Conservation (phyloP, 1,140 invertebrate species). For the Panagrolaimus sp. region DNA sequence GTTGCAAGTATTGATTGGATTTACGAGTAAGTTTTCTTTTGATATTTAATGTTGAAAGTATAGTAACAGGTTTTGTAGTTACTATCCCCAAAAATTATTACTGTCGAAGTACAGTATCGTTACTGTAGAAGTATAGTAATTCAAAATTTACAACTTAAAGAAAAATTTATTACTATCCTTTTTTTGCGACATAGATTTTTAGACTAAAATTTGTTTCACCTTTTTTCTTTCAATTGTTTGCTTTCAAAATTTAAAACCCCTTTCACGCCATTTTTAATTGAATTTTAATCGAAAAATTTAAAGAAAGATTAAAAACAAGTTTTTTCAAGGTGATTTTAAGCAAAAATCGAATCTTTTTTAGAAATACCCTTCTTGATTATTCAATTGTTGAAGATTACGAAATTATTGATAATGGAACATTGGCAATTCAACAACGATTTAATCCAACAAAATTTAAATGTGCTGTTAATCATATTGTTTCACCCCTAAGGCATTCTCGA, state of each 20-base stretch:
- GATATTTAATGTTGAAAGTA: conserved; percentile 7
- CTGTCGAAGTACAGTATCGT: conserved; percentile 25
- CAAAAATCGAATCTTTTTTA: neutral
- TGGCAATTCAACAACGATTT: neutral
- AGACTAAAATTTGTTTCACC: conserved; percentile 20
- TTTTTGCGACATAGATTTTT: neutral
- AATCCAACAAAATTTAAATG: conserved; percentile 5
- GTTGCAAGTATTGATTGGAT: conserved; percentile 31
- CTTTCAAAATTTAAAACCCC: conserved; percentile 2
- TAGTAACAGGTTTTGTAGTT: no score
- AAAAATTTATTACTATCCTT: conserved; percentile 34
- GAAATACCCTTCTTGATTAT: neutral
- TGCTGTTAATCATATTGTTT: neutral
- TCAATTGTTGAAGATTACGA: conserved; percentile 1
- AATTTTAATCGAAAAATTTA: no score
- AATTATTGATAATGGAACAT: neutral
- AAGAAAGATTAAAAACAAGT: no score
- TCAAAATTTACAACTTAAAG: no score
- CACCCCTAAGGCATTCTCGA: neutral
- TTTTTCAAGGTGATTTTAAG: no score
- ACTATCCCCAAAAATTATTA: no score
- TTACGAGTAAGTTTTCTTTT: conserved; percentile 27
- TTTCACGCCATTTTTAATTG: no score
- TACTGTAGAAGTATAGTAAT: no score
- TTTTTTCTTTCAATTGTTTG: conserved; percentile 25